phyloP scores from a whole-genome alignment of 1,140 invertebrate species.

The Laupala kohalensis region DNA sequence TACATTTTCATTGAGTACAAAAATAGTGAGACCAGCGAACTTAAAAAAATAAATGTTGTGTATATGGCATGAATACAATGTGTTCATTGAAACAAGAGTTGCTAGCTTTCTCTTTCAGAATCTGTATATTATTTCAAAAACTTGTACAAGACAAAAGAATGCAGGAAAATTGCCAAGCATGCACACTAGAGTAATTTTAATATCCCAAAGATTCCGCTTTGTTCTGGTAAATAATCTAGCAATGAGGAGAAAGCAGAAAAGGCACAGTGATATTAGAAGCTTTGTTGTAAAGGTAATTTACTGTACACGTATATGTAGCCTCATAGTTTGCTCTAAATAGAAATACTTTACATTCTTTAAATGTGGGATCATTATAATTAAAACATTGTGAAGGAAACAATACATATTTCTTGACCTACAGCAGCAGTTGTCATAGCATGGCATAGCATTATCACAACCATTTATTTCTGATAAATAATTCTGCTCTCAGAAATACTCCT shows the following conservation, averaged over 20 bases:
- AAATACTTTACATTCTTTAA: not conserved
- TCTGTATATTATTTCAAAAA: not conserved
- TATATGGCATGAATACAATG: no score
- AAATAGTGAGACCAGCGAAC: no score
- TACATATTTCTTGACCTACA: not conserved
- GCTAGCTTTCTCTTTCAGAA: not conserved
- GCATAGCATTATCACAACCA: not conserved
- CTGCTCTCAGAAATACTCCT: no score
- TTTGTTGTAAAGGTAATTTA: not conserved
- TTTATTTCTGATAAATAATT: no score
- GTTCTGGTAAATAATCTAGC: not conserved
- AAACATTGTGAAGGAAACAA: not conserved
- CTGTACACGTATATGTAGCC: not conserved
- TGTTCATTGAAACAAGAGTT: not conserved
- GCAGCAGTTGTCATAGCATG: not conserved
- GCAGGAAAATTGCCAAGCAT: no score
- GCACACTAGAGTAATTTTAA: not conserved
- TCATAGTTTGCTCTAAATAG: not conserved
- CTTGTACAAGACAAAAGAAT: not conserved
- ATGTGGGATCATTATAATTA: no score
- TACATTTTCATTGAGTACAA: no score
- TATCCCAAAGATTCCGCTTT: not conserved
- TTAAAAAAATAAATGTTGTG: no score
- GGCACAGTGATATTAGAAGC: slow-evolving; percentile 6
- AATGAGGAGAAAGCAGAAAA: slow-evolving; percentile 1